Evolutionary conservation across 1,140 invertebrate species (phyloP), one percentile per base, ranked within the genome.

Genomic region (Brachionus paranguensis): DNA sequence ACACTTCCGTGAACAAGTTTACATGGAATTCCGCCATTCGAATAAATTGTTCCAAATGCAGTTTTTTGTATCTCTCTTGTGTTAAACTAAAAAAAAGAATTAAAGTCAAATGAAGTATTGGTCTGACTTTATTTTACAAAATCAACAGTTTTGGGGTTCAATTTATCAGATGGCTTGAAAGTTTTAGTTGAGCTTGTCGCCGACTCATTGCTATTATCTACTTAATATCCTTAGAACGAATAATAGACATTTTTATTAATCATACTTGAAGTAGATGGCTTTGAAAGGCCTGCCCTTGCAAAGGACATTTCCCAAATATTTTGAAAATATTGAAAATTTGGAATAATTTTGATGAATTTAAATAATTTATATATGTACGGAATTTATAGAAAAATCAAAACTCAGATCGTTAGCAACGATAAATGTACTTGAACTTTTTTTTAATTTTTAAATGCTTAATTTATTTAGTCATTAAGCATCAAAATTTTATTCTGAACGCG

Each of bases 1-100:
- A 89, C 88, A 85, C 88, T 89, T 14, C 89, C 89, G 86, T 89
- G 89, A 3, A 88, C 84, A n/a, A 89, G 85, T 84, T 88, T 87
- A 85, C 88, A 89, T 12, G 88, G 88, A 27, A 89, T 86, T 64
- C 88, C 88, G 60, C 88, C 88, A 86, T 86, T 88, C 11, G 85
- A 81, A 85, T 89, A 89, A 41, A 89, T 86, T 68, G 86, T 84
- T 72, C 87, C 87, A 87, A 89, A 89, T 29, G 88, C 86, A 24
- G 88, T 86, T 84, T 86, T 86, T 79, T 85, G 86, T 81, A 87
- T 85, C 24, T 85, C 68, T 17, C 53, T 12, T 1, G 43, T 74
- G 20, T 72, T 83, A 78, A 85, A 85, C 84, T 85, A 45, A 11
- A 29, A 78, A 37, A 78, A 64, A 37, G 12, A 14, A 76, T 33